Conservation (phyloP, 2,113 vertebrate genomes). For the Microtus montanus region DNA sequence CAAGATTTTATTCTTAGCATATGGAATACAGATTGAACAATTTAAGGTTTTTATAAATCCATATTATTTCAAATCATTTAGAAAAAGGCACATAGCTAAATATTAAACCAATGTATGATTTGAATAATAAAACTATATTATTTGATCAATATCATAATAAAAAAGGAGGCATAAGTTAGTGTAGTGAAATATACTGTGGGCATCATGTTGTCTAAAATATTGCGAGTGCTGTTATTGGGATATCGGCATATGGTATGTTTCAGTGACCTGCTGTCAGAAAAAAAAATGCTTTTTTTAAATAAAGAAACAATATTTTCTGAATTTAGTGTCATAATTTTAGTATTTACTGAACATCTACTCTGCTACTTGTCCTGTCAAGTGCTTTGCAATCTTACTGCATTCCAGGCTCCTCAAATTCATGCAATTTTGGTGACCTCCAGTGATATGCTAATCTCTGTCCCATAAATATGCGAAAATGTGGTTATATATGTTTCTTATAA, state of each 20-base stretch:
- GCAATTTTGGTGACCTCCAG: neutral
- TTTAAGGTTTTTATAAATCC: neutral
- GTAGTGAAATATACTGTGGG: neutral
- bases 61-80: neutral
- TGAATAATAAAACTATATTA: neutral
- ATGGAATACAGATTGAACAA: neutral
- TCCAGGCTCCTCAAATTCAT: neutral
- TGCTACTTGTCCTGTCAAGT: neutral
- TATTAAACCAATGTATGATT: slow-evolving; percentile 9
- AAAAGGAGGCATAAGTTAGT: neutral
- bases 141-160: neutral
- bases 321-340: neutral
- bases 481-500: neutral
- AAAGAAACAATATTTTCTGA: neutral
- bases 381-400: neutral
- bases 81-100: neutral
- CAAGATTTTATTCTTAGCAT: neutral
- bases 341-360: neutral
- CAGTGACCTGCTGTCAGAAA: neutral
- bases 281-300: neutral
- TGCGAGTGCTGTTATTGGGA: neutral
- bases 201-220: neutral
- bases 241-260: too few relatives aligned
- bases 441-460: neutral
- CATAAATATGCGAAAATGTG: neutral